These are phyloP conservation scores for Nymphalis polychloros DNA, from an alignment of 2,888 invertebrate genomes.

Conservation along the genomic window DNA sequence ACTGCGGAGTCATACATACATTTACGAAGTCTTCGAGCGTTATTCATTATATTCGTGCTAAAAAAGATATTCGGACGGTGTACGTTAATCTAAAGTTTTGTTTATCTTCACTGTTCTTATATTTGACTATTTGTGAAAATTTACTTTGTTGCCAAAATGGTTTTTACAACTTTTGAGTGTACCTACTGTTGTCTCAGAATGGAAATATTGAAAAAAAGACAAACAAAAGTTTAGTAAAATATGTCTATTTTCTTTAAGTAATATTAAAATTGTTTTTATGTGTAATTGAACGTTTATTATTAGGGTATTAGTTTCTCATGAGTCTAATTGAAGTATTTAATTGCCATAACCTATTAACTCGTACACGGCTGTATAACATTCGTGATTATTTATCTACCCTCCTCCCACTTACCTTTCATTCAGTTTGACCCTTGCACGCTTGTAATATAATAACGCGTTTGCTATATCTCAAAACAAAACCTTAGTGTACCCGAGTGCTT, in stretches of 20 bases:
- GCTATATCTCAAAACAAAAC: slow-evolving; percentile 28
- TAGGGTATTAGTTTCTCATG: not conserved
- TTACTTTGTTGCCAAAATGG: too few relatives aligned
- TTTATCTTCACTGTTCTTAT: too few relatives aligned
- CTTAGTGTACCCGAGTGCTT: slow-evolving; percentile 6
- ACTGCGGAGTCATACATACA: too few relatives aligned
- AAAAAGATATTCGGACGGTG: too few relatives aligned
- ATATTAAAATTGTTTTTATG: not conserved
- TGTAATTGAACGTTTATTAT: not conserved
- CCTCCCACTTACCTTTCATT: slow-evolving; percentile 32
- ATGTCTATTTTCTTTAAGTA: not conserved
- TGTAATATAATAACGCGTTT: slow-evolving; percentile 32
- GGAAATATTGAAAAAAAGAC: not conserved
- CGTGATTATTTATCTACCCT: slow-evolving; percentile 35
- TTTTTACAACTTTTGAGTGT: too few relatives aligned
- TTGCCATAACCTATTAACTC: slow-evolving; percentile 30
- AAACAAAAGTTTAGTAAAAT: too few relatives aligned
- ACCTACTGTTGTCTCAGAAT: too few relatives aligned
- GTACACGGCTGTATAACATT: slow-evolving; percentile 32
- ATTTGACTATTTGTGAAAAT: too few relatives aligned
- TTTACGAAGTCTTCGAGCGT: too few relatives aligned
- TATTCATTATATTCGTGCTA: too few relatives aligned
- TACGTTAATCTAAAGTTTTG: too few relatives aligned
- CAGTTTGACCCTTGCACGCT: slow-evolving; percentile 35
- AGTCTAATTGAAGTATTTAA: slow-evolving; percentile 27